Base-by-base conservation (phyloP, 1,140 invertebrate genomes). In the Macrocentrus cingulum region DNA sequence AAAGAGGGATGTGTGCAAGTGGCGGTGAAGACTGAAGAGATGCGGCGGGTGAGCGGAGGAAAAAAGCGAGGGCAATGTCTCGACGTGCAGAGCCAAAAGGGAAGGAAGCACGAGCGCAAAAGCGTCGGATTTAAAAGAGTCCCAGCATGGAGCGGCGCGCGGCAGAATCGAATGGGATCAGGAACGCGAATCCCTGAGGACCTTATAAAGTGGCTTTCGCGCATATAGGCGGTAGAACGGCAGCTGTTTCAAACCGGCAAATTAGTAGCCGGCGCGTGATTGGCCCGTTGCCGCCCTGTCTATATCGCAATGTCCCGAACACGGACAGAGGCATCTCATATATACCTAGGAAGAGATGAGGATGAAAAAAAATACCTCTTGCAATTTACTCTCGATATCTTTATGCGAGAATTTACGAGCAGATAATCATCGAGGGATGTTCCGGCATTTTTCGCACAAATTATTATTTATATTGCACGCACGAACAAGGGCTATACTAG, bases 211-310 rank as follows among this genome's bases (percentile, higher is more conserved):
- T 50, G 41, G 19, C 16, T 69, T 69, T 76, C 67, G 73, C 67
- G 34, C 55, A 50, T 59, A 74, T 72, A 76, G 74, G 72, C 72
- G 69, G 71, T 68, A 69, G 73, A 77, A 77, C 77, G 74, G 77
- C 77, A 79, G 77, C 77, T 77, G 76, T 77, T 77, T 76, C n/a
- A 74, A 77, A 71, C 65, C 68, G 67, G 74, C 77, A 79, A 80
- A 80, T 80, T 79, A 80, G 75, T 80, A 79, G 75, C 72, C 75
- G 75, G 75, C 71, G 69, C 75, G 74, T 79, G 77, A 80, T 80
- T 79, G 77, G 77, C 73, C 75, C 75, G 76, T 80, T 79, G 64
- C 75, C 75, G 76, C 76, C 16, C 76, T 72, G 70, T 74, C 66
- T 69, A 71, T 75, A 76, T 75, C 64, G 71, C 70, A 69, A 73